Evolutionary conservation across 2,888 invertebrate genomes (phyloP).

Genomic region (Apodemia hepburni): DNA sequence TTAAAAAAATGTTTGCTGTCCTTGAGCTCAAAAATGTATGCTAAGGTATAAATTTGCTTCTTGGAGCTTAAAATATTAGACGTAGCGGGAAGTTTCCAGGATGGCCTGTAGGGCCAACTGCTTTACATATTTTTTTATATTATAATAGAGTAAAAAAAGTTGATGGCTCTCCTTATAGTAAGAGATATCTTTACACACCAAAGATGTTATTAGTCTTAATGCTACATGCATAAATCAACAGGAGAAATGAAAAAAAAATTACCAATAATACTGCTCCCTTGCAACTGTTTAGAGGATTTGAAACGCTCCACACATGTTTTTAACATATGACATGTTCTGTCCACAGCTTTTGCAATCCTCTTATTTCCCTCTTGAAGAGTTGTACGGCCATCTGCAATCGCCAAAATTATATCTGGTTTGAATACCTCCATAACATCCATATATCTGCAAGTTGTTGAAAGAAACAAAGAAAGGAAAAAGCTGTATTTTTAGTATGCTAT

Average conservation of each 20-base stretch:
- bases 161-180: too few species aligned
- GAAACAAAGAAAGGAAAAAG: constrained; percentile 2
- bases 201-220: too few species aligned
- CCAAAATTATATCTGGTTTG: constrained; percentile 90
- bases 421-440: constrained; percentile 89
- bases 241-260: constrained; percentile 31
- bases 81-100: too few species aligned
- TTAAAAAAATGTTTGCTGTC: too few species aligned
- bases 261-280: constrained; percentile 69
- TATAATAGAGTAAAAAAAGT: too few species aligned
- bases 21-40: too few species aligned
- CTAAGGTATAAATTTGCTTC: too few species aligned
- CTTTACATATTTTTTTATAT: too few species aligned
- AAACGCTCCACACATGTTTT: constrained; percentile 84
- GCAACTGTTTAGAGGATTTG: constrained; percentile 71
- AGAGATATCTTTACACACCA: too few species aligned
- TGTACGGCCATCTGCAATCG: constrained; percentile 89
- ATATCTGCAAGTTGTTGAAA: constrained; percentile 69
- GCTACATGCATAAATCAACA: too few species aligned
- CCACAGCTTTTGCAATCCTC: constrained; percentile 85
- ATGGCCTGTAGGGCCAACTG: too few species aligned
- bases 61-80: too few species aligned
- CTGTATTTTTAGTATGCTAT: background rate
- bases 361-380: constrained; percentile 84
- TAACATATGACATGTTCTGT: constrained; percentile 84